phyloP scores from a whole-genome alignment of 2,113 vertebrate species.

The Cyanocitta stelleri region DNA sequence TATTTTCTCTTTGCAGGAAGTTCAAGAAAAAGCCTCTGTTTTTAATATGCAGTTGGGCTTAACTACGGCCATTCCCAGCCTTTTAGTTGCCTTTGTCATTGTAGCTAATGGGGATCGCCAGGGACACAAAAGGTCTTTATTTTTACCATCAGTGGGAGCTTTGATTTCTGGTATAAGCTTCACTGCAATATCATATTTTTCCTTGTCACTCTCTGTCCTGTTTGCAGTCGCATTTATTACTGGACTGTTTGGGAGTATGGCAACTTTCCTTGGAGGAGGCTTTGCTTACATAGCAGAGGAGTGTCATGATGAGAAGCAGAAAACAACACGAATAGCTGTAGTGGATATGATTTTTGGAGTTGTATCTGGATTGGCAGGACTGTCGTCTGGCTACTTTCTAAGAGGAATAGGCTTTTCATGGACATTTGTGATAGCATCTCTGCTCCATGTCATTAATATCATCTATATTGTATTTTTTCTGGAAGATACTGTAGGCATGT shows the following conservation, averaged over 20 bases:
- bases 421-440: conserved; percentile 77
- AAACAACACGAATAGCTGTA: conserved; percentile 86
- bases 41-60: conserved; percentile 84
- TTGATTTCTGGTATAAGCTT: conserved; percentile 71
- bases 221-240: conserved; percentile 74
- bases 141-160: conserved; percentile 80
- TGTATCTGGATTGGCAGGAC: conserved; percentile 79
- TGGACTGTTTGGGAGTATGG: conserved; percentile 83
- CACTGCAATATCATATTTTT: conserved; percentile 77
- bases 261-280: conserved; percentile 86
- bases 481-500: conserved; percentile 70
- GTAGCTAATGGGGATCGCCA: conserved; percentile 85
- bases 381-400: conserved; percentile 89
- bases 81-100: conserved; percentile 85
- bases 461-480: conserved; percentile 84
- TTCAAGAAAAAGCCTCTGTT: conserved; percentile 84
- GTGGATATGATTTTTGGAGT: conserved; percentile 88
- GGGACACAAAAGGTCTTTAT: conserved; percentile 86
- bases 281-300: conserved; percentile 89
- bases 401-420: conserved; percentile 81
- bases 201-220: conserved; percentile 80
- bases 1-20: conserved; percentile 76
- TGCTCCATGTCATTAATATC: conserved; percentile 74
- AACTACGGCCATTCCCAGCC: conserved; percentile 78
- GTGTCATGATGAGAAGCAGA: conserved; percentile 77